Evolutionary conservation across 2,797 vertebrate species (phyloP).

Genomic region (Alcedo atthis): DNA sequence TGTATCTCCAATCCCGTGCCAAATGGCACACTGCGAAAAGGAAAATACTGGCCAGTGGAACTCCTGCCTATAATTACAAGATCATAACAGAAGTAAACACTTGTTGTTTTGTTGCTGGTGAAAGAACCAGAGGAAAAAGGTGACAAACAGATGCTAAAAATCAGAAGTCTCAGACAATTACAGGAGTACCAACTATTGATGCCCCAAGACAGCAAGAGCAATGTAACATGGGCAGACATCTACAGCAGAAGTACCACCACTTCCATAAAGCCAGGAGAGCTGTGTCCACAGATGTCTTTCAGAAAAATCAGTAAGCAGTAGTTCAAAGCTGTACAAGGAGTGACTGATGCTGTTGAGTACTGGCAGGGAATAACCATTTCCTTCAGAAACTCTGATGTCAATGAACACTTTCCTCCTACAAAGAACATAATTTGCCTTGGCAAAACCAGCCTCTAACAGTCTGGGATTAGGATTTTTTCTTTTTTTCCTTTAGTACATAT

Average conservation of each 20-base stretch:
- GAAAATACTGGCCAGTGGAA: background rate
- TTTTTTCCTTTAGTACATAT: background rate
- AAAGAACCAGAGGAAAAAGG: background rate
- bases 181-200: background rate
- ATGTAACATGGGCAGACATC: background rate
- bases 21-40: background rate
- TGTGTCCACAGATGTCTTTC: background rate
- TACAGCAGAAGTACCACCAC: background rate
- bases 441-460: background rate
- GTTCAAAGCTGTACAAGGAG: background rate
- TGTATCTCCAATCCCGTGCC: background rate
- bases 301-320: background rate
- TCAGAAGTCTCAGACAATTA: conserved; percentile 23
- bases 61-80: background rate
- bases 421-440: background rate
- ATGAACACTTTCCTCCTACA: background rate
- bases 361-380: background rate
- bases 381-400: background rate
- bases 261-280: background rate
- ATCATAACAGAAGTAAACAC: background rate
- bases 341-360: background rate
- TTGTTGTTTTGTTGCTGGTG: background rate
- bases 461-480: background rate
- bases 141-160: background rate
- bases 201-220: background rate